Percentiles rank a stretch among this genome's conserved stretches.
These are phyloP conservation scores for Pseudocheirus occidentalis DNA, from an alignment of 2,797 vertebrate species.

Conservation along the genomic window DNA sequence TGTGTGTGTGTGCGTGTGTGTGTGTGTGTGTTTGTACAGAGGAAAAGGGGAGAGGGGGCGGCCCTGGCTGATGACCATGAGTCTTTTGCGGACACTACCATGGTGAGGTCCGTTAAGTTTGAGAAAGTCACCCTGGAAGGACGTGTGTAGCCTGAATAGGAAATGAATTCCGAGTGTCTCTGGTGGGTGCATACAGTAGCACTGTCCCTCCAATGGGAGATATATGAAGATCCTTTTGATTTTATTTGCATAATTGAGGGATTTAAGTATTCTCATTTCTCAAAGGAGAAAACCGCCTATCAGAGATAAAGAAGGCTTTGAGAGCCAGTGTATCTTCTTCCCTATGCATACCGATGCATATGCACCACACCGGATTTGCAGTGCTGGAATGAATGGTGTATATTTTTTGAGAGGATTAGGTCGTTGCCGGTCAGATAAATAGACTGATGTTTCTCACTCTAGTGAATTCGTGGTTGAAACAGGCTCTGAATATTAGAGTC, in stretches of 20 bases:
- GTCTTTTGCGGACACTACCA: constrained; percentile 31
- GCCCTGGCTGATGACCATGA: constrained; percentile 50
- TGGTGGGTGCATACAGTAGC: constrained; percentile 18
- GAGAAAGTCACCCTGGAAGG: constrained; percentile 77
- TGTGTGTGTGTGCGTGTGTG: constrained; percentile 34
- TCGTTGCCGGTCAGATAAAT: background rate
- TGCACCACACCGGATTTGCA: constrained; percentile 54
- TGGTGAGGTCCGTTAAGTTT: constrained; percentile 72
- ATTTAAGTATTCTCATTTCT: constrained; percentile 65
- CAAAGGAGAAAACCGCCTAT: background rate
- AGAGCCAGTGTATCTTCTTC: background rate
- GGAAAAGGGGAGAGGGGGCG: background rate
- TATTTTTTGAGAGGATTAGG: constrained; percentile 36
- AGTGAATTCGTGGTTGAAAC: background rate
- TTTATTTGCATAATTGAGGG: constrained; percentile 62
- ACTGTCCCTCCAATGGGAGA: constrained; percentile 46
- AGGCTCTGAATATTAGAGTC: background rate
- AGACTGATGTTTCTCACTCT: constrained; percentile 20
- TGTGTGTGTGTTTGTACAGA: constrained; percentile 13
- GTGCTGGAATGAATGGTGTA: background rate
- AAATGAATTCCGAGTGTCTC: constrained; percentile 45
- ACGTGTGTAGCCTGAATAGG: constrained; percentile 55
- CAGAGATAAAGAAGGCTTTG: constrained; percentile 50
- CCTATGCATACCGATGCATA: constrained; percentile 62
- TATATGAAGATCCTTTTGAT: constrained; percentile 61